These are phyloP conservation scores for Gonatopus flavifemur DNA, from an alignment of 1,140 invertebrate species.

Conservation along the genomic window DNA sequence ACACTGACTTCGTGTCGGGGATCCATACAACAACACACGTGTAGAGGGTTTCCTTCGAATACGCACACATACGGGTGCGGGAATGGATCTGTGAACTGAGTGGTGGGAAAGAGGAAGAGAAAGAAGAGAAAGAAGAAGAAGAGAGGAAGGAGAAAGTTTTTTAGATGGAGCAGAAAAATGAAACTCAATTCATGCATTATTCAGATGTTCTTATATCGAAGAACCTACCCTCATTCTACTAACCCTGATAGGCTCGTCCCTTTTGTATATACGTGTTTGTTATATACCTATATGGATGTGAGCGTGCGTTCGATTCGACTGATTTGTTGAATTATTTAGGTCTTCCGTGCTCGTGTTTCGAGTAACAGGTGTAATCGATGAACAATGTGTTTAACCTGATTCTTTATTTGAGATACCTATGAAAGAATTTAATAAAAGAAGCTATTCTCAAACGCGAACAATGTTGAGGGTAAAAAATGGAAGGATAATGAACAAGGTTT, in stretches of 20 bases:
- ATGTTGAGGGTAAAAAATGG: too few relatives aligned
- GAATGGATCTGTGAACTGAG: not conserved
- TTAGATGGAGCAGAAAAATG: conserved; percentile 28
- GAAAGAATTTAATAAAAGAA: too few relatives aligned
- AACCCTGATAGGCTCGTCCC: not conserved
- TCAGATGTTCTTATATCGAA: conserved; percentile 27
- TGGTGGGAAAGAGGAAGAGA: not conserved
- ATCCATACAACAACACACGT: too few relatives aligned
- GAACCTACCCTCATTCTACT: not conserved
- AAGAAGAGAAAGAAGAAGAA: not conserved
- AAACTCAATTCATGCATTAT: conserved; percentile 37
- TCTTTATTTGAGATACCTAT: too few relatives aligned
- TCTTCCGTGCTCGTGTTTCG: too few relatives aligned
- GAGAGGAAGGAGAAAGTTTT: conserved; percentile 15
- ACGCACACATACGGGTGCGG: too few relatives aligned
- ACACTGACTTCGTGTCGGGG: too few relatives aligned
- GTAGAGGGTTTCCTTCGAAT: too few relatives aligned
- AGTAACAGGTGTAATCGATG: not conserved
- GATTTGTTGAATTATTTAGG: conserved; percentile 29
- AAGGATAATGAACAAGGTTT: too few relatives aligned
- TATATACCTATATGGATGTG: conserved; percentile 13
- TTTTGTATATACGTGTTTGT: not conserved
- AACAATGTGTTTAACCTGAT: not conserved
- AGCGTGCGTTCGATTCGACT: conserved; percentile 7
- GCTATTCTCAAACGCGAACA: too few relatives aligned